Base-by-base conservation (phyloP, 2,888 invertebrate species). In the Tenthredo mesomela region DNA sequence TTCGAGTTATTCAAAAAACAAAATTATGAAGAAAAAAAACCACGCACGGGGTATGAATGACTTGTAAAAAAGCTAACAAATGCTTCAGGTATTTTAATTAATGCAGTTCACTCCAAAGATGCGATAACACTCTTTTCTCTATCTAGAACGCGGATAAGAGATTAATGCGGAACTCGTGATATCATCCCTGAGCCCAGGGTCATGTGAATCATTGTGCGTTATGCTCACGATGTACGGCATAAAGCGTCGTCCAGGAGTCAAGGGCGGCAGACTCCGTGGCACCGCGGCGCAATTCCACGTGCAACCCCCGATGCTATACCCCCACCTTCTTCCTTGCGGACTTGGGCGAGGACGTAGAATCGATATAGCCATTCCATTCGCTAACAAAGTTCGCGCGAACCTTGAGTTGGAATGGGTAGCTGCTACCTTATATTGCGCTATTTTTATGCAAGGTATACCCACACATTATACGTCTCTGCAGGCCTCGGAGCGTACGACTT, bases 191-290 rank as follows among this genome's bases (percentile, higher is more conserved):
- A 54, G 77, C 5, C 58, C 61, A 61, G 80, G 80, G 25, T 40
- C 58, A 61, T 40, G 61, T 18, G 61, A 61, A 80, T 78, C 37
- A 80, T 80, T 40, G 61, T 37, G 58, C 21, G 61, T 80, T 80
- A 40, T 3, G 80, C 37, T 80, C 25, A 80, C 80, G 58, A 18
- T 40, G 43, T 73, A 25, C n/a, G 43, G 43, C 71, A 84, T 84
- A 86, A 73, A 86, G 18, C 86, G 85, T 85, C 84, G 86, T 87
- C 87, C 88, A 87, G 86, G 88, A 91, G 91, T 92, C 92, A 92
- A 92, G 92, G 92, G 91, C 91, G 90, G 88, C 89, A 91, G 92
- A 91, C 92, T 89, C 89, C 89, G 89, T 90, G 92, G 91, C 91
- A 91, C 91, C 92, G 25, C 61, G 61, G 12, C 10, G 87, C 88